Base-by-base conservation (phyloP, 2,113 vertebrate species). In the Coryphaenoides rupestris region DNA sequence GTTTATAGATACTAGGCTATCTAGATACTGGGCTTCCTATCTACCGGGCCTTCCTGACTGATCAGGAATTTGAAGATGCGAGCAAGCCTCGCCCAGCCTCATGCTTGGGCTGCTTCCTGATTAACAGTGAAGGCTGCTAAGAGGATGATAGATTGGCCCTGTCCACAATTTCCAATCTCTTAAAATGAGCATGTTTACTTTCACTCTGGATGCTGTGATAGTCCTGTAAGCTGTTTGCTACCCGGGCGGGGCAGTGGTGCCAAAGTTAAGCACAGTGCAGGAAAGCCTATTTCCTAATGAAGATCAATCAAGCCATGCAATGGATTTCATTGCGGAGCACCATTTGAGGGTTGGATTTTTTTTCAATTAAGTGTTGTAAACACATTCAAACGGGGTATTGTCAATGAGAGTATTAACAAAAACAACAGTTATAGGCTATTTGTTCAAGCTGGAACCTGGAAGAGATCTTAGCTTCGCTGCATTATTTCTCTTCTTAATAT, bases 41-140 rank as follows among this genome's bases (percentile, higher is more conserved):
- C 13, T 50, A n/a, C 47, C 47, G 17, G 47, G n/a, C 47, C 40
- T 50, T 50, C 47, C 33, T 40, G 33, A 40, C 33, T 40, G 33
- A 40, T 40, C 47, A 50, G 47, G 47, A n/a, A n/a, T 50, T 16
- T 50, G 47, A 50, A 50, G 15, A 58, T 54, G 19, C 24, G 7
- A 47, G 62, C 55, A 3, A n/a, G 55, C 40, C 14, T 12, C 21
- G 69, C 21, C 49, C 28, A 19, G 33, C 19, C 62, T 63, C 66
- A 79, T 66, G 69, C 71, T 68, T 74, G 66, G 69, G 16, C 63
- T 75, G 58, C 60, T 66, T 57, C 50, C 72, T 70, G 69, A 82
- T 82, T 69, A 82, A 66, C 69, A 46, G 28, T 75, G 72, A 79
- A 59, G 60, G 74, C 64, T 66, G 52, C 61, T 62, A 50, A 58